Percentiles rank a stretch among this genome's conserved stretches.
Conservation (phyloP, 2,888 invertebrate species). For the Ganaspis brasiliensis region DNA sequence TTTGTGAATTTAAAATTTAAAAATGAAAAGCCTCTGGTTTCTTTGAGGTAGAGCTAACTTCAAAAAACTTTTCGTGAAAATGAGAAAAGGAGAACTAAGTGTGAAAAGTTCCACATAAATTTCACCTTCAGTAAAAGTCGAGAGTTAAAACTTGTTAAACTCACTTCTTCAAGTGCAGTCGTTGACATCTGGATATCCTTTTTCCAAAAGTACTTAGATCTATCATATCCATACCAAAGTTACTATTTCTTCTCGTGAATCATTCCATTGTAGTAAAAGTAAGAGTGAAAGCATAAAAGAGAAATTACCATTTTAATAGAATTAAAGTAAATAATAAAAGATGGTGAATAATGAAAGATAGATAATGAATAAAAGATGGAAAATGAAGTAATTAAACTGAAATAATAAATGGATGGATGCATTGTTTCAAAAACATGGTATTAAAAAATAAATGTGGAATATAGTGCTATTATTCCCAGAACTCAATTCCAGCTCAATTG, state of each 20-base stretch:
- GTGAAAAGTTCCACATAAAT: slow-evolving; percentile 40
- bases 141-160: slow-evolving; percentile 42
- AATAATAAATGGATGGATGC: too few species aligned
- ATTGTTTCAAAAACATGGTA: not conserved
- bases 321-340: too few species aligned
- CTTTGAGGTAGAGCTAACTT: not conserved
- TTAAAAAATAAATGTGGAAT: not conserved
- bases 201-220: not conserved
- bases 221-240: slow-evolving; percentile 15
- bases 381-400: too few species aligned
- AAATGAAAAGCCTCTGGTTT: not conserved
- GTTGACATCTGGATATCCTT: slow-evolving; percentile 34
- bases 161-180: slow-evolving; percentile 40
- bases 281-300: not conserved
- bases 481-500: not conserved
- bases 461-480: not conserved
- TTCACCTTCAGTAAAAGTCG: slow-evolving; percentile 36
- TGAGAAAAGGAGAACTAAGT: slow-evolving; percentile 15
- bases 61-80: slow-evolving; percentile 11
- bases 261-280: not conserved
- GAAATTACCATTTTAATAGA: too few species aligned
- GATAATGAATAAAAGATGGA: too few species aligned
- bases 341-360: too few species aligned
- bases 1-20: not conserved
- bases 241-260: not conserved